Conservation (phyloP, 2,797 vertebrate genomes). For the Neosilurus mollespiculum region DNA sequence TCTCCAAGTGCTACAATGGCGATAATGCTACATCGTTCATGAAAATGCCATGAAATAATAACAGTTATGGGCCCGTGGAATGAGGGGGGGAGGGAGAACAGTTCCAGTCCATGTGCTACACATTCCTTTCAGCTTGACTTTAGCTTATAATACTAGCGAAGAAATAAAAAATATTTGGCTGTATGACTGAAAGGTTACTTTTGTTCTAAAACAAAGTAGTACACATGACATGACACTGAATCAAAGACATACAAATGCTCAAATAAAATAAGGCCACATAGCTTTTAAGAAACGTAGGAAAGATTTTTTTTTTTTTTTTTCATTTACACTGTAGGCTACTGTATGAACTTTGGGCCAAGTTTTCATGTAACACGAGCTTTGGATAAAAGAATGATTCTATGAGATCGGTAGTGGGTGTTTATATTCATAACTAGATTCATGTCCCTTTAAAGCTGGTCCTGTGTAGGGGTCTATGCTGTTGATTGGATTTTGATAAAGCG, state of each 20-base stretch:
- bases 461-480: conserved; percentile 26
- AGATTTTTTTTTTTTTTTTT: conserved; percentile 7
- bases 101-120: conserved; percentile 56
- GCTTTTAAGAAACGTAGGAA: conserved; percentile 62
- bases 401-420: neutral
- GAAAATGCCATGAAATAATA: conserved; percentile 60
- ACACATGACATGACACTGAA: conserved; percentile 59
- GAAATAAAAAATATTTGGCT: conserved; percentile 56
- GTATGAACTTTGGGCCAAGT: conserved; percentile 41
- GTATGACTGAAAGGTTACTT: conserved; percentile 48
- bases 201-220: conserved; percentile 57
- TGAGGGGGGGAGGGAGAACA: conserved; percentile 47
- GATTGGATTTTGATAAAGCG: neutral
- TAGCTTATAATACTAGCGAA: conserved; percentile 53
- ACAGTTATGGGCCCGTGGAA: conserved; percentile 59
- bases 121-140: conserved; percentile 36
- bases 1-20: conserved; percentile 78
- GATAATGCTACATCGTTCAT: conserved; percentile 76
- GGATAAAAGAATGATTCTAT: neutral
- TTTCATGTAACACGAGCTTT: neutral
- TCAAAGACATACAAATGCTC: conserved; percentile 74
- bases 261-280: conserved; percentile 65
- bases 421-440: neutral
- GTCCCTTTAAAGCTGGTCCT: conserved; percentile 15
- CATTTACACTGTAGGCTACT: conserved; percentile 33